phyloP scores from a whole-genome alignment of 2,888 invertebrate species.

The Thecophora atra region DNA sequence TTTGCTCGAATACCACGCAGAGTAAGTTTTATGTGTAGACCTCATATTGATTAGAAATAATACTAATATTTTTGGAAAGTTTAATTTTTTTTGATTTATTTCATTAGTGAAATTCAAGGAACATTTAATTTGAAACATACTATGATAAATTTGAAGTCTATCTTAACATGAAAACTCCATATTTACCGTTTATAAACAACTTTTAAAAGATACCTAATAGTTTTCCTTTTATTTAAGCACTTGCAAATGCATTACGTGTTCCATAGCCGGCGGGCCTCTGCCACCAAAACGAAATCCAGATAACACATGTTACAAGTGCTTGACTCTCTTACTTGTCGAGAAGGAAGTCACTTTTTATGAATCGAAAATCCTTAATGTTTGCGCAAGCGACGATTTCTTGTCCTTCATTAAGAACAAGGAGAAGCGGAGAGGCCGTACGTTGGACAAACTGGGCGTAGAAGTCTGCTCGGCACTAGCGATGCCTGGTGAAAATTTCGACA shows the following conservation, averaged over 20 bases:
- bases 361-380: slow-evolving; percentile 62
- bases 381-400: slow-evolving; percentile 60
- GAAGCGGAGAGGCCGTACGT: slow-evolving; percentile 47
- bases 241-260: slow-evolving; percentile 65
- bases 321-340: slow-evolving; percentile 61
- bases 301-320: slow-evolving; percentile 60
- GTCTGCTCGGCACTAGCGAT: slow-evolving; percentile 40
- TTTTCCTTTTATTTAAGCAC: slow-evolving; percentile 48
- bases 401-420: slow-evolving; percentile 47
- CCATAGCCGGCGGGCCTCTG: slow-evolving; percentile 60
- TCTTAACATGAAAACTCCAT: too few species aligned
- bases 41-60: neutral
- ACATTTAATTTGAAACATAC: too few species aligned
- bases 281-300: slow-evolving; percentile 54
- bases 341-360: slow-evolving; percentile 62
- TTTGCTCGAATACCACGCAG: slow-evolving; percentile 60
- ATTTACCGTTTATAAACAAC: too few species aligned
- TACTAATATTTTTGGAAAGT: neutral
- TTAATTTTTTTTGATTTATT: too few species aligned
- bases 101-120: too few species aligned
- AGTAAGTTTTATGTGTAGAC: slow-evolving; percentile 51
- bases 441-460: slow-evolving; percentile 50
- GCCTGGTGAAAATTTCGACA: slow-evolving; percentile 40
- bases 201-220: too few species aligned
- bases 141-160: too few species aligned